A percentile compares a stretch with the other conserved stretches of the same genome.
phyloP scores from a whole-genome alignment of 2,797 vertebrate species.

The Tadarida brasiliensis region DNA sequence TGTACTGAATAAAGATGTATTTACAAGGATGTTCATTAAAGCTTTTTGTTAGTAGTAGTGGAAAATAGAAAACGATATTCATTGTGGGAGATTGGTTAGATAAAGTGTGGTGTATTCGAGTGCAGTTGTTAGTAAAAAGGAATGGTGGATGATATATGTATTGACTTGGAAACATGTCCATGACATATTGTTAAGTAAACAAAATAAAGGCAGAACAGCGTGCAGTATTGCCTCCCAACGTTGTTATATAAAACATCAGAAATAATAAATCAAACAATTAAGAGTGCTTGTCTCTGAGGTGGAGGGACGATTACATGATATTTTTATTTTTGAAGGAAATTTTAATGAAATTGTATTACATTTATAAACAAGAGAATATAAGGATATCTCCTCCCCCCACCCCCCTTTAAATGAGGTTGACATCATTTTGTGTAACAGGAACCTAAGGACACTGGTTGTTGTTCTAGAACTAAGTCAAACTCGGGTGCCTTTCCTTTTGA shows the following conservation, averaged over 20 bases:
- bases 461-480: neutral
- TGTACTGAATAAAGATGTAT: slow-evolving; percentile 15
- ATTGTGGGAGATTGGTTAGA: neutral
- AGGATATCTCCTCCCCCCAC: neutral
- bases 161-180: neutral
- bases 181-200: neutral
- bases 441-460: neutral
- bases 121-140: neutral
- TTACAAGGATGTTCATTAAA: slow-evolving; percentile 20
- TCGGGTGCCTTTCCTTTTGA: slow-evolving; percentile 24
- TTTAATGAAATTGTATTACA: neutral
- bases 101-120: neutral
- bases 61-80: slow-evolving; percentile 13
- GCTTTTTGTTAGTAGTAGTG: slow-evolving; percentile 8
- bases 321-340: slow-evolving; percentile 18
- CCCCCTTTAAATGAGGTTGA: neutral
- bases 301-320: neutral
- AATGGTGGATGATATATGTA: neutral
- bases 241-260: slow-evolving; percentile 15
- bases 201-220: neutral
- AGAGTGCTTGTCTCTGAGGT: slow-evolving; percentile 1
- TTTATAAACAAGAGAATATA: neutral
- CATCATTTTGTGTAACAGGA: slow-evolving; percentile 17
- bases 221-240: neutral
- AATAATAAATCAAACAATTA: neutral